phyloP scores from a whole-genome alignment of 2,888 invertebrate species.

The Digitonthophagus gazella region DNA sequence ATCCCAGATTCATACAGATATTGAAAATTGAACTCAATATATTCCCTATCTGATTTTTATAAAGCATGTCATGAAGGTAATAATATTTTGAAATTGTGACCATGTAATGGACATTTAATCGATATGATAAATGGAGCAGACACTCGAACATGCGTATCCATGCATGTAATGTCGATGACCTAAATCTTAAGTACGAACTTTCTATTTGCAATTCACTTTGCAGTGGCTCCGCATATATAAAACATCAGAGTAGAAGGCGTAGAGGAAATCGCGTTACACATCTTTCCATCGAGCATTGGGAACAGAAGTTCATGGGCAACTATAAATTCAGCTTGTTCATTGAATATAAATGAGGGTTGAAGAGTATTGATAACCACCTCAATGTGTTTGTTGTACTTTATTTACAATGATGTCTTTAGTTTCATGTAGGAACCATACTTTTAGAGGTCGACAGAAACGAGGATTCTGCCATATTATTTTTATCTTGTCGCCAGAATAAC shows the following conservation, averaged over 20 bases:
- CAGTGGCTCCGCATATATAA: background rate
- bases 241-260: background rate
- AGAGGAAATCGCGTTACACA: background rate
- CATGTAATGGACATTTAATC: too few relatives aligned
- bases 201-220: background rate
- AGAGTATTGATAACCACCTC: too few relatives aligned
- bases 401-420: constrained; percentile 18
- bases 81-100: too few relatives aligned
- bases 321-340: too few relatives aligned
- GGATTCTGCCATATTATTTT: constrained; percentile 34
- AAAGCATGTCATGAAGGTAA: too few relatives aligned
- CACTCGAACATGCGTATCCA: constrained; percentile 19
- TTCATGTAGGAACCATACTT: constrained; percentile 30
- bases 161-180: constrained; percentile 4
- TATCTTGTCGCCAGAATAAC: too few relatives aligned
- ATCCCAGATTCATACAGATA: too few relatives aligned
- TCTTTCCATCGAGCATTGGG: background rate
- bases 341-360: too few relatives aligned
- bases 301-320: too few relatives aligned
- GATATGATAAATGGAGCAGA: constrained; percentile 17
- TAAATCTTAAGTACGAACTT: background rate
- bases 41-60: too few relatives aligned
- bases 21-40: too few relatives aligned
- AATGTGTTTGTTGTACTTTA: constrained; percentile 23
- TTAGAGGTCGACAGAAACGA: constrained; percentile 29